Conservation (phyloP, 1,140 invertebrate genomes). For the Phymastichus coffea region DNA sequence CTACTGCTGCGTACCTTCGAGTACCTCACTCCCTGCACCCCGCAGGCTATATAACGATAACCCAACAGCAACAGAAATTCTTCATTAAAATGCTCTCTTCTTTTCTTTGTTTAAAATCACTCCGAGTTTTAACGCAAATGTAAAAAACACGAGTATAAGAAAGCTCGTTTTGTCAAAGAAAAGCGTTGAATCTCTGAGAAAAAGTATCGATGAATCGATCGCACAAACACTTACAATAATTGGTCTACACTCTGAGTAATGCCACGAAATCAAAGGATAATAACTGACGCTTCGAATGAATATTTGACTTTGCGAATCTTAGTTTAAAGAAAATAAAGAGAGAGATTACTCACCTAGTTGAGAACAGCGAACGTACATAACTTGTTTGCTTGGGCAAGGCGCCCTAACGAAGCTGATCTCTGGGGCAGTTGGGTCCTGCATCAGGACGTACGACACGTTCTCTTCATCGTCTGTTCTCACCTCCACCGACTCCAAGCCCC, state of each 20-base stretch:
- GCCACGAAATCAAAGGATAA: too few species aligned
- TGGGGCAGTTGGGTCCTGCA: conserved; percentile 73
- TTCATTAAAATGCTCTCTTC: too few species aligned
- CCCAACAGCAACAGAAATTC: background rate
- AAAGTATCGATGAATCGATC: too few species aligned
- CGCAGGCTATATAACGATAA: conserved; percentile 67
- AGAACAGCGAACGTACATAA: conserved; percentile 76
- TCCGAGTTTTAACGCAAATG: too few species aligned
- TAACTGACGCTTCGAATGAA: too few species aligned
- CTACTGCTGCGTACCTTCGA: conserved; percentile 52
- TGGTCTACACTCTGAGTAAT: too few species aligned
- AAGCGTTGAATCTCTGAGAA: too few species aligned
- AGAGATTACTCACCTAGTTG: conserved; percentile 65
- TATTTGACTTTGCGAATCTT: too few species aligned
- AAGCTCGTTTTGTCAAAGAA: background rate
- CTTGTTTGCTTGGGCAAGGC: conserved; percentile 73
- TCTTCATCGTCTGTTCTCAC: conserved; percentile 58
- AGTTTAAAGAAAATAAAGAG: too few species aligned
- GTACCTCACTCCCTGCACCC: conserved; percentile 63
- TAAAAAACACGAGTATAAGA: too few species aligned
- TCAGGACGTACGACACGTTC: conserved; percentile 68
- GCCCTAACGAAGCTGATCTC: conserved; percentile 80
- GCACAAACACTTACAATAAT: too few species aligned
- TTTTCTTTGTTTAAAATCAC: too few species aligned
- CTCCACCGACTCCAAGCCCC: conserved; percentile 61